Conservation (phyloP, 2,888 invertebrate genomes). For the Watsonalla cultraria region DNA sequence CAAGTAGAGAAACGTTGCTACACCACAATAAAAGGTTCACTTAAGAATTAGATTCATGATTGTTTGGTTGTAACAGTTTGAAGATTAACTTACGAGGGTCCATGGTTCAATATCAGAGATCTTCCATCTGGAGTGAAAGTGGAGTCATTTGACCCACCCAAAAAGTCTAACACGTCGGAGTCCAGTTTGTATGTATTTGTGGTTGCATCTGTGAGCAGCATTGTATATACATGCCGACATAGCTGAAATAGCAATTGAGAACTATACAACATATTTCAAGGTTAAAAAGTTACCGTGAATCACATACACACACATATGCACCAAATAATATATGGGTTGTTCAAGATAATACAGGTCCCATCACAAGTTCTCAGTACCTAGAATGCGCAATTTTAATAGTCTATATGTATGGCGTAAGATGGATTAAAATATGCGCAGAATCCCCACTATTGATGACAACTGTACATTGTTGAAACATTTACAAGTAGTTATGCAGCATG, state of each 20-base stretch:
- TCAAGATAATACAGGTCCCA: no score
- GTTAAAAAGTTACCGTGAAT: not conserved
- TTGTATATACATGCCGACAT: conserved; percentile 41
- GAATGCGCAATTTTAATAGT: no score
- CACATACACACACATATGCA: no score
- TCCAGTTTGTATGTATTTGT: conserved; percentile 25
- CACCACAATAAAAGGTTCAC: conserved; percentile 25
- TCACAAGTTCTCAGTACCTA: no score
- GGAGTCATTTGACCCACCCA: conserved; percentile 42
- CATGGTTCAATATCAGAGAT: conserved; percentile 49
- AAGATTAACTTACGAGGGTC: conserved; percentile 55
- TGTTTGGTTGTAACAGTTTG: no score
- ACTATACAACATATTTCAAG: not conserved
- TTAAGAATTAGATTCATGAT: conserved; percentile 37
- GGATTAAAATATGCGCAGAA: no score
- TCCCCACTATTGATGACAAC: no score
- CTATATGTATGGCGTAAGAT: no score
- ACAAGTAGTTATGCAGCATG: no score
- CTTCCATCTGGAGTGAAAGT: conserved; percentile 44
- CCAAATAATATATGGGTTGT: no score
- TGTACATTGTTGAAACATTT: no score
- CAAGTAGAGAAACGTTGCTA: no score
- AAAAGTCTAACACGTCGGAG: conserved; percentile 36
- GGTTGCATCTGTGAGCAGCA: conserved; percentile 17
- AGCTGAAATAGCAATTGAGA: conserved; percentile 35